Evolutionary conservation across 2,888 invertebrate genomes (phyloP).

Genomic region (Pristionchus exspectatus): DNA sequence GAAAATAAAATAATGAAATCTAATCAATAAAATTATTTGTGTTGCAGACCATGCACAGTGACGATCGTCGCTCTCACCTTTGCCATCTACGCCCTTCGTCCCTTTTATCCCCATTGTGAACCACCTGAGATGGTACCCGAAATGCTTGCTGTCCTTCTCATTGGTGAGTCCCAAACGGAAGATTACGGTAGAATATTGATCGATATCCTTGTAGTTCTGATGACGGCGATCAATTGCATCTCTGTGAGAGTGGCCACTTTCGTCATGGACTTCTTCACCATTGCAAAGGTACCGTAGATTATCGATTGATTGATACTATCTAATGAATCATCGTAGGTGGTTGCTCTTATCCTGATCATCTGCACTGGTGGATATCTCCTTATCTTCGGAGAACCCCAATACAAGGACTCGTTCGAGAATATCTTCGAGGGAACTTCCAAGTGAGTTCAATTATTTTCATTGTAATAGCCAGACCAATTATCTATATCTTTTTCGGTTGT

Average conservation of each 20-base stretch:
- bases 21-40: neutral
- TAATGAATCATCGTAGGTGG: conserved; percentile 56
- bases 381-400: conserved; percentile 88
- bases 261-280: conserved; percentile 97
- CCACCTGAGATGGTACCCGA: conserved; percentile 92
- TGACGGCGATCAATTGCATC: conserved; percentile 97
- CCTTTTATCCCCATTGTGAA: conserved; percentile 94
- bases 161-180: conserved; percentile 86
- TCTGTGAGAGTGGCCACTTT: conserved; percentile 94
- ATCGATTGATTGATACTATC: neutral
- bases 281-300: conserved; percentile 85
- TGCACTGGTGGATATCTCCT: conserved; percentile 92
- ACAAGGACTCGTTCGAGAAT: conserved; percentile 84
- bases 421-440: conserved; percentile 92
- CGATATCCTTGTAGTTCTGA: conserved; percentile 85
- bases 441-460: conserved; percentile 76
- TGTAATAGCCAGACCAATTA: neutral
- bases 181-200: neutral
- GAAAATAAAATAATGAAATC: neutral
- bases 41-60: conserved; percentile 90
- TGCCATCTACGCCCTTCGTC: conserved; percentile 95
- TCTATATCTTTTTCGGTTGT: neutral
- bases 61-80: conserved; percentile 98
- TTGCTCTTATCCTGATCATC: conserved; percentile 93
- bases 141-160: conserved; percentile 93